Evolutionary conservation across 64 coral and sea anemone genomes (phyloP).

Genomic region (Orbicella faveolata): DNA sequence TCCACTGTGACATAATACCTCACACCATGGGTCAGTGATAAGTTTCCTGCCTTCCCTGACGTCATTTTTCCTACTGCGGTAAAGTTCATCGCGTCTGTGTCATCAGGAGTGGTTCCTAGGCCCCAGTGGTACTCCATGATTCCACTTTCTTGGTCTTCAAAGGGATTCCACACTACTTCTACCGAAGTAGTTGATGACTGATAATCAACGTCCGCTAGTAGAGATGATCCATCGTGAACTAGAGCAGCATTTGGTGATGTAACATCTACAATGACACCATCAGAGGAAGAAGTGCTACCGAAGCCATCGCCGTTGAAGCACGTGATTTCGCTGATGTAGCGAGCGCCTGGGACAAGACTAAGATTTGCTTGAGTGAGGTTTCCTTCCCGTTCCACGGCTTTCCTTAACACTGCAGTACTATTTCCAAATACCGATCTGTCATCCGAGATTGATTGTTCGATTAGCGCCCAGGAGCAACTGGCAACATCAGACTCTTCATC

Average conservation of each 20-base stretch:
- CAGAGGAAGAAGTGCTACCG: constrained; percentile 52
- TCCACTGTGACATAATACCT: constrained; percentile 69
- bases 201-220: constrained; percentile 57
- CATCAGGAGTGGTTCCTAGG: constrained; percentile 45
- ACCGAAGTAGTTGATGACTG: constrained; percentile 45
- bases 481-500: constrained; percentile 65
- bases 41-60: constrained; percentile 1
- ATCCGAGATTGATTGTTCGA: constrained; percentile 65
- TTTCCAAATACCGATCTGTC: constrained; percentile 63
- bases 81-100: constrained; percentile 40
- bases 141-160: constrained; percentile 79
- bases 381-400: constrained; percentile 44
- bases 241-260: constrained; percentile 56
- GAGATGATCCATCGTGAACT: constrained; percentile 52
- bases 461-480: constrained; percentile 57
- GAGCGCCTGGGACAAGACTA: constrained; percentile 62
- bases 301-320: constrained; percentile 83
- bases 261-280: constrained; percentile 83
- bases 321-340: constrained; percentile 65
- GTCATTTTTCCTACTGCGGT: constrained; percentile 29
- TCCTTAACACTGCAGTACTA: constrained; percentile 58
- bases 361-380: constrained; percentile 43
- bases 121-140: constrained; percentile 71
- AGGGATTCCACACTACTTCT: constrained; percentile 57
- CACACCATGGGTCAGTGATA: constrained; percentile 28